Evolutionary conservation across 2,888 invertebrate genomes (phyloP).

Genomic region (Exephanes ischioxanthus): DNA sequence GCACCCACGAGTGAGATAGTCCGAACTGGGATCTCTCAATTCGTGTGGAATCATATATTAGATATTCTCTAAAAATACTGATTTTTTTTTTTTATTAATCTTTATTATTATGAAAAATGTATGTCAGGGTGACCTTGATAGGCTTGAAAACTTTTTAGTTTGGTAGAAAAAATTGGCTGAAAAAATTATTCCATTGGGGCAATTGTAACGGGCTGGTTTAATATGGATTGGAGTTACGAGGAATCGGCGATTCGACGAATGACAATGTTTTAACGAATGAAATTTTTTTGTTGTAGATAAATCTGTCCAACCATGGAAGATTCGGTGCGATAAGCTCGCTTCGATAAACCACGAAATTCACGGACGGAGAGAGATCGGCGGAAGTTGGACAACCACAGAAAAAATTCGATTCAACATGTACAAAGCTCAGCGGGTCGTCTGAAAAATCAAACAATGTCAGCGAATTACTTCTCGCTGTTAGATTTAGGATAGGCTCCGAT

Average conservation of each 20-base stretch:
- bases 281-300: slow-evolving; percentile 54
- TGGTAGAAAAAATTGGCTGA: too few species aligned
- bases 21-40: background rate
- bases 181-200: background rate
- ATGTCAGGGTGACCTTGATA: background rate
- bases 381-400: background rate
- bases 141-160: background rate
- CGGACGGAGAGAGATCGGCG: background rate
- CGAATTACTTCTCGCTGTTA: slow-evolving; percentile 79
- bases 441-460: slow-evolving; percentile 77
- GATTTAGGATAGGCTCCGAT: slow-evolving; percentile 78
- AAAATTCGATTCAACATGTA: slow-evolving; percentile 55
- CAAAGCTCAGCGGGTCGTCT: slow-evolving; percentile 57
- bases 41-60: background rate
- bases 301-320: slow-evolving; percentile 30
- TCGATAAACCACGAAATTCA: background rate
- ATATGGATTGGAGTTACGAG: background rate
- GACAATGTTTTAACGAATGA: background rate
- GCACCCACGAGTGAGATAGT: background rate
- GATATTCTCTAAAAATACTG: background rate
- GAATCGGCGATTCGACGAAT: background rate
- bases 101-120: background rate
- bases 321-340: background rate
- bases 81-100: background rate
- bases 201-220: background rate